Conservation (phyloP, 2,797 vertebrate species). For the Notolepis coatsorum region DNA sequence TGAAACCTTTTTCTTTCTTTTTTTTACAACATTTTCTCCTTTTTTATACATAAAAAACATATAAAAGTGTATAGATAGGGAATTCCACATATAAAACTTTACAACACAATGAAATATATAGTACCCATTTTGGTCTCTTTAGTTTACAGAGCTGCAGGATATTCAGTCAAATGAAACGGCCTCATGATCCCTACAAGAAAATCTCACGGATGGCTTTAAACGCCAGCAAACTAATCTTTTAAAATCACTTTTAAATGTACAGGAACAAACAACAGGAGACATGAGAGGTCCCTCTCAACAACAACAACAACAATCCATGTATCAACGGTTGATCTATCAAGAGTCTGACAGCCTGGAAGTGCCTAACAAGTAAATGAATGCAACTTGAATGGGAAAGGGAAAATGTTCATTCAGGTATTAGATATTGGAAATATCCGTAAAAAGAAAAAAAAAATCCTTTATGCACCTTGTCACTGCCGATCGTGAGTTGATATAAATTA, state of each 20-base stretch:
- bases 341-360: constrained; percentile 61
- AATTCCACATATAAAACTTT: constrained; percentile 79
- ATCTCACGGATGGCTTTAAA: constrained; percentile 27
- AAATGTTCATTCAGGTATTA: not conserved
- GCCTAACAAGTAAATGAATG: constrained; percentile 53
- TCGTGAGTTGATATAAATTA: constrained; percentile 11
- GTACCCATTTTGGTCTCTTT: constrained; percentile 79
- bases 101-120: constrained; percentile 81
- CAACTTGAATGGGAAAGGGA: constrained; percentile 8
- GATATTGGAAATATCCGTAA: too few relatives aligned
- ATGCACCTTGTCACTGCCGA: not conserved
- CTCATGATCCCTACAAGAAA: constrained; percentile 1
- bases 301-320: not conserved
- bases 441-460: not conserved
- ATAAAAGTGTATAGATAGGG: constrained; percentile 79
- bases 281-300: not conserved
- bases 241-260: constrained; percentile 27
- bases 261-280: constrained; percentile 29
- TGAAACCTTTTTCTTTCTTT: constrained; percentile 25
- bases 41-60: constrained; percentile 81
- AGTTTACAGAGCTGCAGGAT: constrained; percentile 65
- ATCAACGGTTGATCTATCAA: constrained; percentile 25
- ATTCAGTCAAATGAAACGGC: constrained; percentile 56
- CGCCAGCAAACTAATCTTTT: constrained; percentile 48
- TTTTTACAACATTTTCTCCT: constrained; percentile 26